Percentiles rank a stretch among this genome's conserved stretches.
phyloP scores from a whole-genome alignment of 1,140 invertebrate genomes.

The Apocrypta bakeri region DNA sequence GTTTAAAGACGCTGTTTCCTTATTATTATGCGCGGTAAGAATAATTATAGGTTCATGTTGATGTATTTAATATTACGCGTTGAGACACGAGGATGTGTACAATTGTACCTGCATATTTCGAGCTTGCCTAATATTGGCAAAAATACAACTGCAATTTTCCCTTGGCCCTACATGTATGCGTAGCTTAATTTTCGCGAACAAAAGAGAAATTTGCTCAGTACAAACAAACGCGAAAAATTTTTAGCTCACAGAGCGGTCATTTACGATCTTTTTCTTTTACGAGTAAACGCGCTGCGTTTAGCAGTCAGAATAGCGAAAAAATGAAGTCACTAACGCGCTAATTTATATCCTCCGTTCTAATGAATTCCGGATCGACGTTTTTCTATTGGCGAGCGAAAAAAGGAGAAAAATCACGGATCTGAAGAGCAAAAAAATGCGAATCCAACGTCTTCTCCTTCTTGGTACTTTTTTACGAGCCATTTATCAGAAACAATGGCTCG shows the following conservation, averaged over 20 bases:
- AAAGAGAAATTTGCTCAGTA: neutral
- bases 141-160: no score
- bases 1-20: no score
- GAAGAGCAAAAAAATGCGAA: neutral
- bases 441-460: neutral
- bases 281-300: conserved; percentile 23
- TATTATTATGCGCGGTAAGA: no score
- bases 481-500: conserved; percentile 40
- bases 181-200: neutral
- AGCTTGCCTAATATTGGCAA: no score
- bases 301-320: no score
- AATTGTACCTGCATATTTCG: no score
- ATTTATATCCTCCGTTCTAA: conserved; percentile 29
- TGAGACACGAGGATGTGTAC: no score
- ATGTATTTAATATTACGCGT: no score
- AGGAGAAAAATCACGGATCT: neutral
- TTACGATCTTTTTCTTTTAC: conserved; percentile 1
- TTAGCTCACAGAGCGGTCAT: neutral
- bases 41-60: no score
- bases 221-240: neutral
- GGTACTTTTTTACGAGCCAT: conserved; percentile 36
- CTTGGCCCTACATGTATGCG: no score
- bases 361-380: neutral
- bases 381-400: conserved; percentile 12
- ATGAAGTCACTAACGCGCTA: conserved; percentile 22